Base-by-base conservation (phyloP, 2,113 vertebrate genomes). In the Myotis davidii region DNA sequence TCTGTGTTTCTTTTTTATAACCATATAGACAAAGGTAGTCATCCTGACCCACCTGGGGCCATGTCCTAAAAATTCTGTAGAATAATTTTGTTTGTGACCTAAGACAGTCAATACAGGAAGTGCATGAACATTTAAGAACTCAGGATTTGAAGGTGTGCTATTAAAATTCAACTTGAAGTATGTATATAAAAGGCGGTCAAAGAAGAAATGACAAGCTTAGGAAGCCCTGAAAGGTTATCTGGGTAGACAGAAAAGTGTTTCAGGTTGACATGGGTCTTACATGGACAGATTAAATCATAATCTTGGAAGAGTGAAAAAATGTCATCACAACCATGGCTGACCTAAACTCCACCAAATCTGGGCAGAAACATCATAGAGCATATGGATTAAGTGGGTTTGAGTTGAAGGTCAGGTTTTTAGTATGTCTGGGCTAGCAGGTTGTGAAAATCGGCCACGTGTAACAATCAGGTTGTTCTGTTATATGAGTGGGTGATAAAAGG, bases 271-370 rank as follows among this genome's bases (percentile, higher is more conserved):
- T 9, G 52, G 27, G 32, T 88, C 82, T 96, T 82, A 96, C 65
- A 94, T 76, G 72, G 70, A 79, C 74, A 96, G 89, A 95, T 91
- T 65, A 94, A 96, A 81, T 85, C 32, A 45, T 64, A 94, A 94
- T 73, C 74, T 65, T 94, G 91, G 87, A 85, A 90, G 92, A 96
- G 52, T 50, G 37, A 93, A 90, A 90, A 93, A 91, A 94, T 92
- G 85, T 84, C 87, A 93, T 91, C 59, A 32, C 42, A 94, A 61
- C 48, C 23, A 70, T 16, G 1, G 18, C 6, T 91, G 86, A 95
- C 84, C 29, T 45, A 54, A 86, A 86, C 72, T 96, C 79, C 73
- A 96, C 52, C 9, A 73, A 84, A 59, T 73, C 87, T 61, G 52
- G 39, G 29, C 50, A 94, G 88, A 87, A 91, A 78, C 61, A 92